Conservation (phyloP, 2,888 invertebrate genomes). For the Ectemnius cavifrons region DNA sequence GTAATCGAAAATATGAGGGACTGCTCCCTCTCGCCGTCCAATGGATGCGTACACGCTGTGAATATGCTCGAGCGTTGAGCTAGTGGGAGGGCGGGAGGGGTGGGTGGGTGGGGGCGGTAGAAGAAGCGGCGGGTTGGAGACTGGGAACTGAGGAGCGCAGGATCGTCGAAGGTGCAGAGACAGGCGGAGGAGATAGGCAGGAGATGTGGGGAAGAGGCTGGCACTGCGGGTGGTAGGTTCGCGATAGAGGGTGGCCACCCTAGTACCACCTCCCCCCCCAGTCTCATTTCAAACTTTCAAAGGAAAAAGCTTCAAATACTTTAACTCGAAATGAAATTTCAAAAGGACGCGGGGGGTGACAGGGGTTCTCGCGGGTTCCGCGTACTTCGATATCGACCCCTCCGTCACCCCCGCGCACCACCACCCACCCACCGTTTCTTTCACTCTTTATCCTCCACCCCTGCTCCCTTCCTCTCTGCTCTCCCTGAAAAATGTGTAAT, state of each 20-base stretch:
- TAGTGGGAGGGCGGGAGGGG: not conserved
- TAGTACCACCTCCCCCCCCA: constrained; percentile 29
- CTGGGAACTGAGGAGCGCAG: constrained; percentile 4
- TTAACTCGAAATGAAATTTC: constrained; percentile 77
- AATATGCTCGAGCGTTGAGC: not conserved
- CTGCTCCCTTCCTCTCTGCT: constrained; percentile 20
- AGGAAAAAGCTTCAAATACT: constrained; percentile 74
- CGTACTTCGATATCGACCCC: constrained; percentile 14
- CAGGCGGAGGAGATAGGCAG: not conserved
- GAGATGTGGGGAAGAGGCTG: not conserved
- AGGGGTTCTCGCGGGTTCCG: constrained; percentile 8
- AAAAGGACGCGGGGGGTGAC: constrained; percentile 55
- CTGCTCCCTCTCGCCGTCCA: not conserved
- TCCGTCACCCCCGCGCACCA: not conserved
- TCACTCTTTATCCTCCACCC: constrained; percentile 5
- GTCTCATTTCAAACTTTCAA: constrained; percentile 70
- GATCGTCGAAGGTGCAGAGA: not conserved
- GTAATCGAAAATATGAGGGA: constrained; percentile 28
- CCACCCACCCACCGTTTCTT: not conserved
- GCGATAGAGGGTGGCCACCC: constrained; percentile 4
- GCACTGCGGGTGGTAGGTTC: not conserved
- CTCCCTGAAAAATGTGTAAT: constrained; percentile 51
- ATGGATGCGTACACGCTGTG: constrained; percentile 3
- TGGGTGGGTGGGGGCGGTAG: not conserved
- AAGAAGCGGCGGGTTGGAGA: not conserved